Evolutionary conservation across 2,797 vertebrate genomes (phyloP).

Genomic region (Sebastes iracundus): DNA sequence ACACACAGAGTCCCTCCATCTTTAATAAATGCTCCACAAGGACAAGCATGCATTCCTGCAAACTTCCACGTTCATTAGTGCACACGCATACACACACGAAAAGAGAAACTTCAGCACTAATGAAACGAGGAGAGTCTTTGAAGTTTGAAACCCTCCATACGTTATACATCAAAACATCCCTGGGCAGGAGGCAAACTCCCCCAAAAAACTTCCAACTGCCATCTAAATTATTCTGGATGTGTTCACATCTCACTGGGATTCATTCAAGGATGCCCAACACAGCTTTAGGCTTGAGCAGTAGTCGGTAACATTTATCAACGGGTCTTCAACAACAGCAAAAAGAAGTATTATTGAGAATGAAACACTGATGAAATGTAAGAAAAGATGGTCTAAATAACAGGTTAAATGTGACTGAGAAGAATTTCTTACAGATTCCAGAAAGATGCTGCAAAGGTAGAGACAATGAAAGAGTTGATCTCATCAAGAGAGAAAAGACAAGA

Average conservation of each 20-base stretch:
- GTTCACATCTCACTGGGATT: slow-evolving; percentile 38
- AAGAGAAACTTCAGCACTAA: slow-evolving; percentile 9
- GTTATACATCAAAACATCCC: slow-evolving; percentile 49
- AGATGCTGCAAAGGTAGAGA: not conserved
- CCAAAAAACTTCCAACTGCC: slow-evolving; percentile 24
- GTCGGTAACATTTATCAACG: not conserved
- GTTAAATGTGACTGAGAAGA: not conserved
- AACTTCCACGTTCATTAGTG: not conserved
- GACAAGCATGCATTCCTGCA: not conserved
- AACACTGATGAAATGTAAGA: not conserved
- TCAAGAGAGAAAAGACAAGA: not conserved
- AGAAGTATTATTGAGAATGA: not conserved
- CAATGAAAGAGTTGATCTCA: not conserved
- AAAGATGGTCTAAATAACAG: not conserved
- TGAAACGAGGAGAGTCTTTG: slow-evolving; percentile 1
- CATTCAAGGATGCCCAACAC: slow-evolving; percentile 13
- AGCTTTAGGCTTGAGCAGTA: slow-evolving; percentile 24
- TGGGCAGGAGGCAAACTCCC: slow-evolving; percentile 26
- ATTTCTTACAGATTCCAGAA: not conserved
- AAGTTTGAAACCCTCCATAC: slow-evolving; percentile 9
- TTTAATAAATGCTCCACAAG: slow-evolving; percentile 21
- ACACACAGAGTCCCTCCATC: slow-evolving; percentile 3
- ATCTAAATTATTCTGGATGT: slow-evolving; percentile 47
- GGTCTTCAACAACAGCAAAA: not conserved
- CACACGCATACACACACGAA: not conserved